phyloP scores from a whole-genome alignment of 1,140 invertebrate species.

The Notospermus geniculatus region DNA sequence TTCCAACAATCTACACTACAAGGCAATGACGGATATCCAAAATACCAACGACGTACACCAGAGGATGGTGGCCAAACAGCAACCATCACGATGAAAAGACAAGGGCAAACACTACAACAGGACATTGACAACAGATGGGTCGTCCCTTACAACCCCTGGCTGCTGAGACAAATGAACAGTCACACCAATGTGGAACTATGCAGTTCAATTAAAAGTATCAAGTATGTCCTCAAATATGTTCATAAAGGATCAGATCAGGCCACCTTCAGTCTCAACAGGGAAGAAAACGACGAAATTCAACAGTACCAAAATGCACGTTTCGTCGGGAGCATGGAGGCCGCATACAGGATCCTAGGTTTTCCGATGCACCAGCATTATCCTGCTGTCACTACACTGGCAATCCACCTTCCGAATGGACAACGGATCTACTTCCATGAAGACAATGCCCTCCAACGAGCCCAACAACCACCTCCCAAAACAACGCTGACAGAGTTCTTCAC shows the following conservation, averaged over 20 bases:
- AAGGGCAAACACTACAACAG: background rate
- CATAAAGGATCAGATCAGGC: background rate
- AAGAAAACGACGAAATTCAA: slow-evolving; percentile 12
- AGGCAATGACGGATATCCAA: background rate
- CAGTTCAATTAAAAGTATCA: too few relatives aligned
- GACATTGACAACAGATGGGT: too few relatives aligned
- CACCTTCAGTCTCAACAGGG: background rate
- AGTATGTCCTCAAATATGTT: slow-evolving; percentile 2
- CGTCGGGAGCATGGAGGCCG: slow-evolving; percentile 35
- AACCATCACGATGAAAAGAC: background rate
- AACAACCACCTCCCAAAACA: slow-evolving; percentile 38
- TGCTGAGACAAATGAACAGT: background rate
- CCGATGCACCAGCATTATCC: slow-evolving; percentile 52
- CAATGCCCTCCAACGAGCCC: slow-evolving; percentile 11
- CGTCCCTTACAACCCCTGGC: too few relatives aligned
- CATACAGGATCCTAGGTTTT: slow-evolving; percentile 36
- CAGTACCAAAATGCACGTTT: slow-evolving; percentile 28
- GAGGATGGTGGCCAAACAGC: background rate
- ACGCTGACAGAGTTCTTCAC: slow-evolving; percentile 54
- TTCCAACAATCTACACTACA: background rate
- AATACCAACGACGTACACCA: background rate
- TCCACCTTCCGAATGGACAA: slow-evolving; percentile 55
- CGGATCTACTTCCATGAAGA: slow-evolving; percentile 29
- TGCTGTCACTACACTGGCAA: slow-evolving; percentile 41
- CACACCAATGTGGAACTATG: background rate